Base-by-base conservation (phyloP, 1,140 invertebrate species). In the Pseudomyrmex flavicornis region DNA sequence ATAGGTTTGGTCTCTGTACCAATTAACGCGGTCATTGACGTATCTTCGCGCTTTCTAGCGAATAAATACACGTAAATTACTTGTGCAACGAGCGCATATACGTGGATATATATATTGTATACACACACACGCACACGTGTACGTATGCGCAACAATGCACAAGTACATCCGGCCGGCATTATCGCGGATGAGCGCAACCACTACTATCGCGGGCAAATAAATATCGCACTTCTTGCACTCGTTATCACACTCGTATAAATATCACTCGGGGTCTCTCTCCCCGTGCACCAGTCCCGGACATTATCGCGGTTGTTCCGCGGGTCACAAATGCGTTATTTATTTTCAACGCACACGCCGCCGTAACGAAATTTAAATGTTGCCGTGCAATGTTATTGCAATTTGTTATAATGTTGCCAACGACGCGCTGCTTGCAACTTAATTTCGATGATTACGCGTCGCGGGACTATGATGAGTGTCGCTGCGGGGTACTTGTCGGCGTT, bases 21-120 rank as follows among this genome's bases (percentile, higher is more conserved):
- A 85, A 86, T 85, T 85, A 86, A 80, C 59, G 20, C 20, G 52
- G 48, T 73, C 61, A 15, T 74, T 26, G 72, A 75, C 35, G n/a
- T 44, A 62, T 15, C 62, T 62, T 20, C 46, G 44, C 20, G 9
- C 17, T 62, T 48, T 73, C 46, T 22, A 54, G 46, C 35, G 59
- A 61, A 48, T 48, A 74, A 74, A 74, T 35, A 35, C 5, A 35
- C 5, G 35, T 26, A 26, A 26, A 26, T 35, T 61, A 74, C 59
- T 61, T 13, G 44, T 13, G 44, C 56, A 15, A 61, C 13, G 4
- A 8, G 13, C 72, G 56, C 48, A 46, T 79, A 52, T 79, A 52
- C 46, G 26, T 62, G 17, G 50, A 52, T 52, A 52, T 13, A 52
- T 13, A 52, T 52, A 52, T 12, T 52, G 35, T 35, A 35, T 13